A percentile compares a stretch with the other conserved stretches of the same genome.
These are phyloP conservation scores for Hycleus cichorii DNA, from an alignment of 1,140 invertebrate species.

Conservation along the genomic window DNA sequence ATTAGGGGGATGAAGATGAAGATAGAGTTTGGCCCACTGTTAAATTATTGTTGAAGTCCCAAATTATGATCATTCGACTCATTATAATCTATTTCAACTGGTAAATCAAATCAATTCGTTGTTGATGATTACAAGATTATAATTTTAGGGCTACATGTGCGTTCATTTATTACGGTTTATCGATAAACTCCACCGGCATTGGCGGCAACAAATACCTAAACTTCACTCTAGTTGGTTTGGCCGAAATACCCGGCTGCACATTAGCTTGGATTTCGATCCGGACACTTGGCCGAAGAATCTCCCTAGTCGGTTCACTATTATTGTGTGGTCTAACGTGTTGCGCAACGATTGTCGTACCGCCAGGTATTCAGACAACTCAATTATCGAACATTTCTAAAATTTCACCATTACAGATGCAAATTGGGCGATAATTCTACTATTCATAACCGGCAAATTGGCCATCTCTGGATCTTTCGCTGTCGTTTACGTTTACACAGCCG, in stretches of 20 bases:
- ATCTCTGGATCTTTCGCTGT: constrained; percentile 55
- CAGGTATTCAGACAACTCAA: background rate
- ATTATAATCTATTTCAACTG: constrained; percentile 47
- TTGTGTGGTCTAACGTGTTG: constrained; percentile 51
- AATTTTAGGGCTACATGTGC: constrained; percentile 55
- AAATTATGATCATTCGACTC: constrained; percentile 42
- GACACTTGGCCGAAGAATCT: constrained; percentile 46
- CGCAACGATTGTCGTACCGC: constrained; percentile 41
- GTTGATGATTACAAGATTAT: no score
- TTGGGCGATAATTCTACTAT: constrained; percentile 48
- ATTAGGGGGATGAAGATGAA: constrained; percentile 1
- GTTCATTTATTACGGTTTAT: constrained; percentile 65
- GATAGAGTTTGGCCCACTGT: constrained; percentile 36
- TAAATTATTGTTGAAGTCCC: constrained; percentile 44
- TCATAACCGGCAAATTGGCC: constrained; percentile 56
- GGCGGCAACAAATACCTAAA: constrained; percentile 58
- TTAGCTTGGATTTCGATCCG: constrained; percentile 46
- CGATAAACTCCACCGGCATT: constrained; percentile 58
- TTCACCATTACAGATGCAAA: constrained; percentile 22
- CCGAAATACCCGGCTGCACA: constrained; percentile 55
- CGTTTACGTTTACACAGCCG: constrained; percentile 54
- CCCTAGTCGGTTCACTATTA: constrained; percentile 46
- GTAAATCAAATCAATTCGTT: constrained; percentile 23
- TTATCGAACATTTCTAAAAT: no score
- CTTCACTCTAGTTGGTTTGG: constrained; percentile 50